Base-by-base conservation (phyloP, 1,140 invertebrate genomes). In the Ruditapes philippinarum region DNA sequence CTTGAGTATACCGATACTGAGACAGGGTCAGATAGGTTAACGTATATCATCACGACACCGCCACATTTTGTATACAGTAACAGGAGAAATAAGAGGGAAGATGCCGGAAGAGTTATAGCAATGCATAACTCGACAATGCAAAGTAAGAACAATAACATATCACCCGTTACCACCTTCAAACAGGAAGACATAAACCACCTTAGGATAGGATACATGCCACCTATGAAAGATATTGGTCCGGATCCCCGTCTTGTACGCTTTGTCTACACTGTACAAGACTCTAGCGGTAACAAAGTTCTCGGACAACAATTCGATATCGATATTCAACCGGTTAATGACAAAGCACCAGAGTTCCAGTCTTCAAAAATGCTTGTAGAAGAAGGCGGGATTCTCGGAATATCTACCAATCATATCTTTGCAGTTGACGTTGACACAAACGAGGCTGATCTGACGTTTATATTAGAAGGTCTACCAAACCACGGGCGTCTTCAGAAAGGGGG, bases 131-230 rank as follows among this genome's bases (percentile, higher is more conserved):
- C 91, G 49, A 94, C 90, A 42, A 92, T 85, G 91, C 90, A 95
- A 1, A 88, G 90, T 49, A 96, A 96, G 83, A 89, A 92, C 38
- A 81, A 74, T 0, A 79, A 88, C 22, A 84, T 93, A 19, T 91
- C 94, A 5, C 38, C 91, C 25, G 91, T 94, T 33, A 49, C 51
- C 0, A 91, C 92, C 11, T 96, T 96, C 82, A 95, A 94, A 19
- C 96, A 96, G 88, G 92, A 94, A n/a, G 94, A 96, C 79, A 93
- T 96, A 36, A 95, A 96, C 80, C 93, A 96, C 78, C 92, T 93
- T 86, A 94, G 94, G 89, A 93, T 96, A 22, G 96, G 95, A 31
- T 96, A 96, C 89, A 95, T 95, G 88, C 96, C 96, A 5, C 96
- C 96, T 0, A 73, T 91, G 38, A 89, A 91, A 3, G 96, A 96